Evolutionary conservation across 2,113 vertebrate genomes (phyloP).

Genomic region (Hemichromis elongatus): DNA sequence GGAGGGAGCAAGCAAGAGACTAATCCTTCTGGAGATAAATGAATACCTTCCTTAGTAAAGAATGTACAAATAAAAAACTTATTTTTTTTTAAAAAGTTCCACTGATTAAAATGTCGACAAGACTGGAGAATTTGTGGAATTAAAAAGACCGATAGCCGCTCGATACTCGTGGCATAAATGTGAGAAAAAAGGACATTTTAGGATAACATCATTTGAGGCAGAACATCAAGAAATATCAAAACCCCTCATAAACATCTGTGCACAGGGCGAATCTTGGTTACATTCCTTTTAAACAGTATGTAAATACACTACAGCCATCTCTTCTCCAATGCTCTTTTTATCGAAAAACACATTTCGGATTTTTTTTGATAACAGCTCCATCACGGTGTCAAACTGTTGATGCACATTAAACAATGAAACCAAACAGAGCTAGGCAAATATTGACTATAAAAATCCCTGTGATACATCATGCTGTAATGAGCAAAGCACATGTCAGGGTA

Average conservation of each 20-base stretch:
- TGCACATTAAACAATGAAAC: background rate
- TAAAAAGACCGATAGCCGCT: background rate
- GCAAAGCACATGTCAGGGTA: conserved; percentile 2
- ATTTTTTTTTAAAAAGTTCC: background rate
- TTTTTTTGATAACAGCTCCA: background rate
- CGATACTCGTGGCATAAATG: background rate
- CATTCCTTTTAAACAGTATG: background rate
- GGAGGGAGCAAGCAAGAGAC: background rate
- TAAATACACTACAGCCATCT: background rate
- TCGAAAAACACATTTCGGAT: background rate
- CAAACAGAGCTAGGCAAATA: background rate
- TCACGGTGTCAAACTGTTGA: background rate
- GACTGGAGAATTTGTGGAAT: background rate
- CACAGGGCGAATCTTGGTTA: background rate
- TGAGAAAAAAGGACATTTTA: background rate
- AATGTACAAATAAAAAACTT: background rate
- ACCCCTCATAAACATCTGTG: background rate
- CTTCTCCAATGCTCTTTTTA: background rate
- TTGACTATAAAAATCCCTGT: background rate
- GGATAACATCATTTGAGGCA: background rate
- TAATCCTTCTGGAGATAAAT: background rate
- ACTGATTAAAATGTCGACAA: background rate
- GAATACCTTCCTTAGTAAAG: background rate
- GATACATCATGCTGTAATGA: background rate
- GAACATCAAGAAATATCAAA: conserved; percentile 9